Conservation (phyloP, 2,113 vertebrate genomes). For the Butorides virescens region DNA sequence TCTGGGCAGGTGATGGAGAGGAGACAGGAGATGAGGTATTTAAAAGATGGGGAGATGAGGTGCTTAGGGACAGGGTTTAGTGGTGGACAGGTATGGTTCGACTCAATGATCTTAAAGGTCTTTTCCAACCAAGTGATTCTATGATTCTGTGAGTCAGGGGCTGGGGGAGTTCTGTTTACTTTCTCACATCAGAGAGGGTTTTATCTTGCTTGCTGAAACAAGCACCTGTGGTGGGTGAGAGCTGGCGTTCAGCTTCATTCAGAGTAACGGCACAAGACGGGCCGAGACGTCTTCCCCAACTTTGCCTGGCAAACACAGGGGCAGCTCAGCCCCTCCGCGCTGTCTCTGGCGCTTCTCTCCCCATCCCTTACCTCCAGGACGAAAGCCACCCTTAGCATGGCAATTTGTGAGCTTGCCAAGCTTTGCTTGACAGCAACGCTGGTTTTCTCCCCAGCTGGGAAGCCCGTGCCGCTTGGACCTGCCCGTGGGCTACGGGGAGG, state of each 20-base stretch:
- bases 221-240: neutral
- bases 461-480: neutral
- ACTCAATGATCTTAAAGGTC: no score
- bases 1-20: neutral
- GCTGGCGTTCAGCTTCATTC: neutral
- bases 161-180: neutral
- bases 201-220: neutral
- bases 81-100: no score
- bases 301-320: neutral
- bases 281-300: neutral
- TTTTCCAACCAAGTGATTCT: no score
- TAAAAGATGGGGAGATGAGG: no score
- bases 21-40: neutral
- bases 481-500: neutral
- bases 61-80: no score
- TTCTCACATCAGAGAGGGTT: neutral
- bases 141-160: neutral
- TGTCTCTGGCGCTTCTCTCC: neutral
- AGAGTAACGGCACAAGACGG: accelerated
- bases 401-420: neutral
- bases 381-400: neutral
- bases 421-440: neutral
- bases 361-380: neutral
- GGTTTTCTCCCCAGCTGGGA: neutral
- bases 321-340: neutral